These are phyloP conservation scores for Ectemnius continuus DNA, from an alignment of 2,888 invertebrate species.

Conservation along the genomic window DNA sequence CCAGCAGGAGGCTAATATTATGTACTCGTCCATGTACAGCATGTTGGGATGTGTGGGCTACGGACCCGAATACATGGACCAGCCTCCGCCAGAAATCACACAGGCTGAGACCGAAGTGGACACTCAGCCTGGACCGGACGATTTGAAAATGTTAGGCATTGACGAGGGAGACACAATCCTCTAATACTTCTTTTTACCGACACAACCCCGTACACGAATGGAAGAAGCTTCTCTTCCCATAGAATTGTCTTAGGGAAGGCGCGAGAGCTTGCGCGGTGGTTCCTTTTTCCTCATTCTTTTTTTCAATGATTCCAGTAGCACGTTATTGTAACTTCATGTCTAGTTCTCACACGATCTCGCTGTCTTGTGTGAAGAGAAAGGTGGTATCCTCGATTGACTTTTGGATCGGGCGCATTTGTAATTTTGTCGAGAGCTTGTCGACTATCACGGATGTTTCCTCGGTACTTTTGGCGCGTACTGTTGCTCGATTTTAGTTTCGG, in stretches of 20 bases:
- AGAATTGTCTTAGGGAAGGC: background rate
- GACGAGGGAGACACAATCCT: slow-evolving; percentile 85
- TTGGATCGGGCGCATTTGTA: too few relatives aligned
- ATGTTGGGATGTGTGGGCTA: slow-evolving; percentile 75
- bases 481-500: too few relatives aligned
- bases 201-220: too few relatives aligned
- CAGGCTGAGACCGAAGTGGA: slow-evolving; percentile 69
- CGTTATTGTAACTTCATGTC: too few relatives aligned
- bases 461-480: too few relatives aligned
- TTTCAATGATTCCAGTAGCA: background rate
- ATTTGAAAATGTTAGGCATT: slow-evolving; percentile 91
- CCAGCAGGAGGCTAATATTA: slow-evolving; percentile 67
- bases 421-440: too few relatives aligned
- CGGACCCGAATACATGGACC: slow-evolving; percentile 76
- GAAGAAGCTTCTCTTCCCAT: background rate
- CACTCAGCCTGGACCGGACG: slow-evolving; percentile 82
- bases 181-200: slow-evolving; percentile 53
- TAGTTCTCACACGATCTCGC: too few relatives aligned
- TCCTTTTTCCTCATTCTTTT: background rate
- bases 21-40: slow-evolving; percentile 76
- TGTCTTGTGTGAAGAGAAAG: too few relatives aligned
- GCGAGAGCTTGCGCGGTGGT: too few relatives aligned
- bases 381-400: too few relatives aligned
- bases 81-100: slow-evolving; percentile 75
- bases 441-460: too few relatives aligned